Conservation (phyloP, 2,113 vertebrate genomes). For the Acanthochromis polyacanthus region DNA sequence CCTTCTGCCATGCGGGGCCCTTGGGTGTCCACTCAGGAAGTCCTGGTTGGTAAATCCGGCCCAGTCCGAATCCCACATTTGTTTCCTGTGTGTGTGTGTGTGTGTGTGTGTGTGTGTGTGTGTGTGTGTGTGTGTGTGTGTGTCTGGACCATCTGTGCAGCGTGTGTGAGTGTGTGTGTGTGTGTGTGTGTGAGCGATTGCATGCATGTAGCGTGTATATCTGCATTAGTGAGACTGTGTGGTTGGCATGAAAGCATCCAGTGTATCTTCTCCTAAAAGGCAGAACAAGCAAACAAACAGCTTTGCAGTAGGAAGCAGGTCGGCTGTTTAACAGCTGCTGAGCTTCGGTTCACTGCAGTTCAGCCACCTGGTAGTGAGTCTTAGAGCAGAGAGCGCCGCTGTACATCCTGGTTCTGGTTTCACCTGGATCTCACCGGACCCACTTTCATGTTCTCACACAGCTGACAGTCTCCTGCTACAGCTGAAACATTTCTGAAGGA, state of each 20-base stretch:
- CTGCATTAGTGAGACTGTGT: slow-evolving; percentile 8
- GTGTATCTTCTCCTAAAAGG: slow-evolving; percentile 54
- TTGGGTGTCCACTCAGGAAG: slow-evolving; percentile 41
- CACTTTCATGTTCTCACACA: too few species aligned
- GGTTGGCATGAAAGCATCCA: slow-evolving; percentile 66
- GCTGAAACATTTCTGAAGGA: too few species aligned
- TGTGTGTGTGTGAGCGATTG: slow-evolving; percentile 25
- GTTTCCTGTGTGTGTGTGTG: slow-evolving; percentile 47
- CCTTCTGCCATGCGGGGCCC: not conserved
- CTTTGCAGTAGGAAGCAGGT: slow-evolving; percentile 52
- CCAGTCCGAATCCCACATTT: slow-evolving; percentile 25
- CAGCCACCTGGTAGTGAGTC: slow-evolving; percentile 48
- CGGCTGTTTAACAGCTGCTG: slow-evolving; percentile 64
- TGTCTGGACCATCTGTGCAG: slow-evolving; percentile 40
- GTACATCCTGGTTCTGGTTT: slow-evolving; percentile 22
- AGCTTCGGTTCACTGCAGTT: slow-evolving; percentile 49
- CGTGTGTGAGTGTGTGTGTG: slow-evolving; percentile 26
- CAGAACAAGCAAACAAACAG: slow-evolving; percentile 68
- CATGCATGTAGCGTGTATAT: slow-evolving; percentile 36
- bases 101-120: slow-evolving; percentile 8
- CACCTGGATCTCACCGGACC: slow-evolving; percentile 3
- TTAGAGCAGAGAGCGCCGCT: slow-evolving; percentile 16
- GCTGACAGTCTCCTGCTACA: too few species aligned
- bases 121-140: slow-evolving; percentile 15
- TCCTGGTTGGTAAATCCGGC: slow-evolving; percentile 37